A percentile compares a stretch with the other conserved stretches of the same genome.
Evolutionary conservation across 2,888 invertebrate species (phyloP).

Genomic region (Amitus sp.): DNA sequence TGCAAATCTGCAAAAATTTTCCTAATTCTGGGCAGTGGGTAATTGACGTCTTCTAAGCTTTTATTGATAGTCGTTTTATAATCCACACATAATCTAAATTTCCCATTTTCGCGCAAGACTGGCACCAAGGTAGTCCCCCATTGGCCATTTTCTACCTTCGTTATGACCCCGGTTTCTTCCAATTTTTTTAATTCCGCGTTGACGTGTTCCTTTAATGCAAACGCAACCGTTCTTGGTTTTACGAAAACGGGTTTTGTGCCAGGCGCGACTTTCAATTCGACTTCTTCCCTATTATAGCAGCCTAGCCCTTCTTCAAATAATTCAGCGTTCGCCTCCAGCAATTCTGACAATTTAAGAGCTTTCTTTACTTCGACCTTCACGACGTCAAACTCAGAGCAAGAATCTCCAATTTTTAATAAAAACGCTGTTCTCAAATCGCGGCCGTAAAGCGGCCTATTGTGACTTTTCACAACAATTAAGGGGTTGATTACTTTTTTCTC

Average conservation of each 20-base stretch:
- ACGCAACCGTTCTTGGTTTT: conserved; percentile 29
- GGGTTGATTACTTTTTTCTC: conserved; percentile 6
- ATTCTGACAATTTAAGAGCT: conserved; percentile 9
- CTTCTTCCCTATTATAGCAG: conserved; percentile 27
- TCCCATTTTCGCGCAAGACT: conserved; percentile 4
- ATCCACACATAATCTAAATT: conserved; percentile 42
- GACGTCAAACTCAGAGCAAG: conserved; percentile 1
- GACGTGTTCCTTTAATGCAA: conserved; percentile 29
- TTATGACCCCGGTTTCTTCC: conserved; percentile 23
- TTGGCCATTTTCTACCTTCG: conserved; percentile 1
- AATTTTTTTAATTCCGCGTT: conserved; percentile 20
- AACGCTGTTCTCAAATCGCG: conserved; percentile 33
- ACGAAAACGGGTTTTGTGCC: conserved; percentile 24
- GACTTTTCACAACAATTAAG: conserved; percentile 28
- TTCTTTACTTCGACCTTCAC: conserved; percentile 1
- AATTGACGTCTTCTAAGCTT: conserved; percentile 42
- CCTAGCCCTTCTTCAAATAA: conserved; percentile 28
- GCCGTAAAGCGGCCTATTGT: conserved; percentile 25
- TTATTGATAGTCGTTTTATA: conserved; percentile 50
- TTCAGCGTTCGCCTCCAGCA: conserved; percentile 4
- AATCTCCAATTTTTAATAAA: conserved; percentile 18
- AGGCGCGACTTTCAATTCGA: conserved; percentile 21
- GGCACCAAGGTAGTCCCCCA: conserved; percentile 44
- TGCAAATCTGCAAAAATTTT: conserved; percentile 44
- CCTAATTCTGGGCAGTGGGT: conserved; percentile 48